Evolutionary conservation across 2,888 invertebrate genomes (phyloP), one percentile per base, ranked within the genome.

Genomic region (Tyria jacobaeae): DNA sequence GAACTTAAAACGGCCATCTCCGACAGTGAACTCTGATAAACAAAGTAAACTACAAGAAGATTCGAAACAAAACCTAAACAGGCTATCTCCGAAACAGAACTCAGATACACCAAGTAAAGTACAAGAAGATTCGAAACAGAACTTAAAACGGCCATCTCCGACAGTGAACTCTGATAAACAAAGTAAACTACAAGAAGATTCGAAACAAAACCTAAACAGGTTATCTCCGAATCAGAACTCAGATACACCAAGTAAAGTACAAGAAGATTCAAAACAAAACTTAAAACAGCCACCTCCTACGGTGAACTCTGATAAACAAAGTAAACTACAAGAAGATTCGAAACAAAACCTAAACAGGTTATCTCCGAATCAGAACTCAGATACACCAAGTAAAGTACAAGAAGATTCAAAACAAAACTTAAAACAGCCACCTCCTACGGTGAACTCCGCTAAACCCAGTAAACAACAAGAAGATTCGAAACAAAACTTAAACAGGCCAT

Each of bases 161-260:
- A 24, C 9, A 0, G 34, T 47, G 24, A 25, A 15, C 5, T 15
- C 37, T 15, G 10, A 21, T 6, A 14, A 7, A 2, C 0, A 15
- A 39, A 31, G 3, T 31, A 31, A 31, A 31, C 27, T 7, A 31
- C 27, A 31, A 31, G n/a, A n/a, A 57, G 27, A 57, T 39, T 54
- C 24, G 35, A 27, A 21, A 25, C 68, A 66, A 62, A 48, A 57
- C 10, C 60, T 60, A 37, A 64, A 12, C 27, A 24, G 7, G 31
- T 50, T 49, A 50, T 50, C 56, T 6, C 60, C 74, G 57, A 69
- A 62, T n/a, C 56, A 62, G 31, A 65, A 57, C 60, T 59, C 55
- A 5, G 62, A 65, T 55, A 27, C 54, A 1, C 65, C 35, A 25
- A 10, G 39, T 39, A 39, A n/a, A 7, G 5, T n/a, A 5, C 39